phyloP scores from a whole-genome alignment of 2,113 vertebrate genomes.

The Gasterosteus aculeatus region DNA sequence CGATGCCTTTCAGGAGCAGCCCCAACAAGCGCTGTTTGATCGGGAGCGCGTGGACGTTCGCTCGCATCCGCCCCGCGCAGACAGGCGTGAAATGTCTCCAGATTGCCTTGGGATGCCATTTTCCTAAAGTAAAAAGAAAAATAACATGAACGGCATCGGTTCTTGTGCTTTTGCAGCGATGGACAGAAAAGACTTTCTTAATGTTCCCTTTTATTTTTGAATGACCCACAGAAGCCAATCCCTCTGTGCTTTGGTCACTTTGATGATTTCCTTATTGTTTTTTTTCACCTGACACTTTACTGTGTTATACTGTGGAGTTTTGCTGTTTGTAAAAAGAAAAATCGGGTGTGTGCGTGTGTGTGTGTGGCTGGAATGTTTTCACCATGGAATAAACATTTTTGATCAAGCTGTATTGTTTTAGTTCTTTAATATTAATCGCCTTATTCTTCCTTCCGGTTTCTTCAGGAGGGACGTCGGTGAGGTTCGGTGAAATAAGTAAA shows the following conservation, averaged over 20 bases:
- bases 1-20: conserved; percentile 77
- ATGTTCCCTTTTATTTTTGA: conserved; percentile 43
- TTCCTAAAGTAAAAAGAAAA: conserved; percentile 32
- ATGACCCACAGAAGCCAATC: conserved; percentile 75
- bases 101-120: conserved; percentile 56
- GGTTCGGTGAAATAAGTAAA: background rate
- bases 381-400: conserved; percentile 72
- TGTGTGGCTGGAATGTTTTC: conserved; percentile 61
- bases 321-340: conserved; percentile 72
- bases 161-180: conserved; percentile 33
- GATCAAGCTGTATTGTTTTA: conserved; percentile 38
- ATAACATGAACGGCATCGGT: background rate
- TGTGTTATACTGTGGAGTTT: conserved; percentile 62
- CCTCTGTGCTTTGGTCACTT: conserved; percentile 67
- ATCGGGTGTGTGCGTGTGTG: conserved; percentile 19
- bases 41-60: conserved; percentile 23
- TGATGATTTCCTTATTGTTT: conserved; percentile 35
- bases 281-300: conserved; percentile 34
- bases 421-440: background rate
- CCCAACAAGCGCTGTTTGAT: conserved; percentile 54
- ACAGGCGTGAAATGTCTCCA: conserved; percentile 23
- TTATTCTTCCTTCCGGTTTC: background rate
- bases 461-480: background rate
- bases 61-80: conserved; percentile 7
- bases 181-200: conserved; percentile 31